Conservation (phyloP, 2,888 invertebrate species). For the Troides aeacus region DNA sequence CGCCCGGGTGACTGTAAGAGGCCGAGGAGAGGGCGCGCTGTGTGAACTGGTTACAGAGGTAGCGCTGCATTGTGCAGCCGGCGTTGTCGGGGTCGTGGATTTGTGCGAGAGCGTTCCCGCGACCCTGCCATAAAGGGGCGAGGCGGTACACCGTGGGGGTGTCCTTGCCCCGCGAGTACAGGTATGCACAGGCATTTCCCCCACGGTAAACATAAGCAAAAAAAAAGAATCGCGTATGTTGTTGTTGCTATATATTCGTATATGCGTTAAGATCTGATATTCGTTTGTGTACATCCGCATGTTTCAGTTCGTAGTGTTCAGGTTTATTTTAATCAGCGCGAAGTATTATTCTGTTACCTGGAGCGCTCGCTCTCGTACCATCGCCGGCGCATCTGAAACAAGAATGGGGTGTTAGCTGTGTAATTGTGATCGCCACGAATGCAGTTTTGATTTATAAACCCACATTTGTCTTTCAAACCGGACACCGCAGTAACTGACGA, state of each 20-base stretch:
- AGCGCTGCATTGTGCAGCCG: too few relatives aligned
- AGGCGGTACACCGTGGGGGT: too few relatives aligned
- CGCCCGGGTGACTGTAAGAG: too few relatives aligned
- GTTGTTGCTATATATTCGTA: background rate
- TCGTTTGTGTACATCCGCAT: constrained; percentile 14
- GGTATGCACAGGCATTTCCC: too few relatives aligned
- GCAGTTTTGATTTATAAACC: constrained; percentile 21
- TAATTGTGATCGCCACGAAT: constrained; percentile 25
- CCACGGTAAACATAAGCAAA: too few relatives aligned
- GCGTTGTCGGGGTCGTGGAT: too few relatives aligned
- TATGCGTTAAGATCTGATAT: background rate
- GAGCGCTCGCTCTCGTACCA: constrained; percentile 33
- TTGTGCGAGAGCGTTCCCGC: too few relatives aligned
- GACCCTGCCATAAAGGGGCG: too few relatives aligned
- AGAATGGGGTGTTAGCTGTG: constrained; percentile 36
- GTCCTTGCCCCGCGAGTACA: too few relatives aligned
- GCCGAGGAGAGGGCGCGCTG: too few relatives aligned
- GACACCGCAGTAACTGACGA: background rate
- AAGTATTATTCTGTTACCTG: constrained; percentile 43
- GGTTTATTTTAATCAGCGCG: constrained; percentile 43
- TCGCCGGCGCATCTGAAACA: constrained; percentile 40
- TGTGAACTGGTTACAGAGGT: too few relatives aligned
- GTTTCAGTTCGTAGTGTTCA: constrained; percentile 25
- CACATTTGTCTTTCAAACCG: background rate
- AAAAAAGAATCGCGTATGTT: too few relatives aligned